Conservation (phyloP, 2,113 vertebrate species). For the Megaleporinus macrocephalus region DNA sequence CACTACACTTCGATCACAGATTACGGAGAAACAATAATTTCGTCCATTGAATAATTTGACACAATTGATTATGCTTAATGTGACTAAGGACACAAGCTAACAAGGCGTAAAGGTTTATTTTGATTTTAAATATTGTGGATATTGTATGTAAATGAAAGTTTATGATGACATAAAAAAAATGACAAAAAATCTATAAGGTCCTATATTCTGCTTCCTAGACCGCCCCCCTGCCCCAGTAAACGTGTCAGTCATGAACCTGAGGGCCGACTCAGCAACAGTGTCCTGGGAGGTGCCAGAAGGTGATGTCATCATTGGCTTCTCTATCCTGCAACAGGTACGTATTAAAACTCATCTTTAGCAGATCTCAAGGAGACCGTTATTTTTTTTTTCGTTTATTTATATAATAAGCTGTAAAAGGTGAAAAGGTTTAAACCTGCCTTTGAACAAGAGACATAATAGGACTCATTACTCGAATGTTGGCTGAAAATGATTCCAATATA, state of each 20-base stretch:
- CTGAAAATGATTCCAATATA: not conserved
- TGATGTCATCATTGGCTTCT: slow-evolving; percentile 95
- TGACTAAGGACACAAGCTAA: too few relatives aligned
- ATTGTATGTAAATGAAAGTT: too few relatives aligned
- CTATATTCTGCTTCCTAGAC: slow-evolving; percentile 72
- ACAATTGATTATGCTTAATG: too few relatives aligned
- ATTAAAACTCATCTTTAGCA: not conserved
- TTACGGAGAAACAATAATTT: too few relatives aligned
- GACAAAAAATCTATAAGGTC: not conserved
- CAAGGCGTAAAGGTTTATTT: too few relatives aligned
- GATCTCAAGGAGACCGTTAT: not conserved
- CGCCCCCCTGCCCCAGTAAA: slow-evolving; percentile 94
- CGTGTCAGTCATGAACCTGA: slow-evolving; percentile 92
- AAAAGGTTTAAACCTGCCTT: not conserved
- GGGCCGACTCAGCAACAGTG: slow-evolving; percentile 94
- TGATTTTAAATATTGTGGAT: too few relatives aligned
- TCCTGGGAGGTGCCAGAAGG: slow-evolving; percentile 98
- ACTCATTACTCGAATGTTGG: not conserved
- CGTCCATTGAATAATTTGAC: too few relatives aligned
- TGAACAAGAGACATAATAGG: not conserved
- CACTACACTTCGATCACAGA: too few relatives aligned
- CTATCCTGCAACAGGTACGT: slow-evolving; percentile 93
- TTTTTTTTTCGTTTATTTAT: slow-evolving; percentile 3
- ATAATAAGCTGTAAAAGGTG: not conserved
- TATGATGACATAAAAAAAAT: not conserved